A percentile compares a stretch with the other conserved stretches of the same genome.
Evolutionary conservation across 2,797 vertebrate species (phyloP).

Genomic region (Platalea minor): DNA sequence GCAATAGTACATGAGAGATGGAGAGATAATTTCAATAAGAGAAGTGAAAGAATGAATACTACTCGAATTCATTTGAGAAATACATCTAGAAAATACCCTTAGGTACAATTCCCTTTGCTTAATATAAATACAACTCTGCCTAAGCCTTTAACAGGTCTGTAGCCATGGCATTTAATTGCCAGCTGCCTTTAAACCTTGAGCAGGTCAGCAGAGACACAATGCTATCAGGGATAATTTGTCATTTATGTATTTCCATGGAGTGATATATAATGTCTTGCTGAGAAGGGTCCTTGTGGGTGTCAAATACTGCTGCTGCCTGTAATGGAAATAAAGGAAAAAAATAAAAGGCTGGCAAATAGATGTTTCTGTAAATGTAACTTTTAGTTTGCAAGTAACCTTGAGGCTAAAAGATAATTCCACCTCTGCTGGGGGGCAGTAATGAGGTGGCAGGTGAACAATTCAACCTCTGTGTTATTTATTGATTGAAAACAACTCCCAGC

Average conservation of each 20-base stretch:
- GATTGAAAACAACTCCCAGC: conserved; percentile 44
- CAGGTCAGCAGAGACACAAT: conserved; percentile 61
- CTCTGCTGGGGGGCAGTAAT: conserved; percentile 17
- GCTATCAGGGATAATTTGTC: conserved; percentile 71
- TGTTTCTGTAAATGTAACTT: conserved; percentile 58
- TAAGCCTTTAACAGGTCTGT: conserved; percentile 24
- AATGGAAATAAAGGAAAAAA: conserved; percentile 55
- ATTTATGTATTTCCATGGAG: conserved; percentile 66
- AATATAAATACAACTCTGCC: background rate
- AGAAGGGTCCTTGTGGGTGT: conserved; percentile 72
- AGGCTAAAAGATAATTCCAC: conserved; percentile 39
- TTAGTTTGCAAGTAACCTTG: conserved; percentile 48
- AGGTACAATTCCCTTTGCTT: conserved; percentile 19
- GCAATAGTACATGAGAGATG: background rate
- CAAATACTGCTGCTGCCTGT: conserved; percentile 52
- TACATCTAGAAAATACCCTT: background rate
- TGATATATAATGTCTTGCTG: conserved; percentile 68
- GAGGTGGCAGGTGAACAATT: conserved; percentile 43
- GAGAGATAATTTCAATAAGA: conserved; percentile 37
- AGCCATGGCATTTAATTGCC: conserved; percentile 65
- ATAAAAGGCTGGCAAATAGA: conserved; percentile 49
- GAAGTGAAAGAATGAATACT: conserved; percentile 17
- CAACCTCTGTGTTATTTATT: conserved; percentile 41
- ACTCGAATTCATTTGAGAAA: background rate
- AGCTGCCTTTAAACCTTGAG: conserved; percentile 69